phyloP scores from a whole-genome alignment of 2,888 invertebrate genomes.

The Polyommatus iphigenia region DNA sequence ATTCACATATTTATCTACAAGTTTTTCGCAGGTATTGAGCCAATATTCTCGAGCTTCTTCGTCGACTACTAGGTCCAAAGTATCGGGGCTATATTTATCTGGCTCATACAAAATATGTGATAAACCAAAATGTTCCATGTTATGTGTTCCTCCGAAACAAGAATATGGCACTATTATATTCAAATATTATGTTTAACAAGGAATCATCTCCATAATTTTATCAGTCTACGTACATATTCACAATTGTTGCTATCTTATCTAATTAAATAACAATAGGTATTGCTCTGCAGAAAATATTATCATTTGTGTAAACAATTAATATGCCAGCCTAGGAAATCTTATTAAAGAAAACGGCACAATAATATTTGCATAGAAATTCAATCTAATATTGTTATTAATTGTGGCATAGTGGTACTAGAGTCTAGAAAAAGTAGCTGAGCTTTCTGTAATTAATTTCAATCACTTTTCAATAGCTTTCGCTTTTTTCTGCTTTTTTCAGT shows the following conservation, averaged over 20 bases:
- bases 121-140: slow-evolving; percentile 72
- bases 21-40: slow-evolving; percentile 93
- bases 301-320: slow-evolving; percentile 24
- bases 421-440: not conserved
- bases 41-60: slow-evolving; percentile 93
- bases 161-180: slow-evolving; percentile 34
- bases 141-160: slow-evolving; percentile 43
- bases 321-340: not conserved
- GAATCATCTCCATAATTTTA: slow-evolving; percentile 63
- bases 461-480: not conserved
- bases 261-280: slow-evolving; percentile 31
- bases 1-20: slow-evolving; percentile 90
- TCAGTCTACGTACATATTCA: slow-evolving; percentile 59
- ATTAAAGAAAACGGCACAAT: not conserved
- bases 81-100: slow-evolving; percentile 92
- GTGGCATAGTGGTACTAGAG: not conserved
- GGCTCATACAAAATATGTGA: slow-evolving; percentile 86
- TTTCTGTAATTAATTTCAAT: not conserved
- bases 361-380: not conserved
- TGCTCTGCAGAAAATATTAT: not conserved
- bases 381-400: not conserved
- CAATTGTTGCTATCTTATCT: slow-evolving; percentile 55
- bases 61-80: slow-evolving; percentile 92
- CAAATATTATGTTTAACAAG: slow-evolving; percentile 50
- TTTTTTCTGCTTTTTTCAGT: not conserved